phyloP scores from a whole-genome alignment of 2,888 invertebrate genomes.

The Galerucella pusilla region DNA sequence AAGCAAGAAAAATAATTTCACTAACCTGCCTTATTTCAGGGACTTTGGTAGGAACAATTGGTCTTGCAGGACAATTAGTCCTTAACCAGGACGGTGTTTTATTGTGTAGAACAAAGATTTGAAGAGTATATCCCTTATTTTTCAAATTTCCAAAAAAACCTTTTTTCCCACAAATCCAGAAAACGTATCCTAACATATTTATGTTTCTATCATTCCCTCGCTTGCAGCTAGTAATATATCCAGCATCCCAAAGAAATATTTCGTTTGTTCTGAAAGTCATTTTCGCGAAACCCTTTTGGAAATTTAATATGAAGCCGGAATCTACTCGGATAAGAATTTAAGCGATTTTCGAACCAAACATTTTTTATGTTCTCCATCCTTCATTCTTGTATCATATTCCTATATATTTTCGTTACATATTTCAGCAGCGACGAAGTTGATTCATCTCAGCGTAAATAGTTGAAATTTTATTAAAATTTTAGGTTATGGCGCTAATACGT shows the following conservation, averaged over 20 bases:
- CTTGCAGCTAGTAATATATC: slow-evolving; percentile 2
- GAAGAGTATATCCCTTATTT: too few species aligned
- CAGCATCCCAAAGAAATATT: not conserved
- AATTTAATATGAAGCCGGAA: not conserved
- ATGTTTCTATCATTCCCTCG: not conserved
- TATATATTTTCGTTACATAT: not conserved
- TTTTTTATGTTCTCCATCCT: not conserved
- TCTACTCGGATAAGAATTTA: not conserved
- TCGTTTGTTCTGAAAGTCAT: slow-evolving; percentile 1
- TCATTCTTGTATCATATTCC: not conserved
- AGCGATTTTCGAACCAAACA: not conserved
- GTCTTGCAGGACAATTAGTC: too few species aligned
- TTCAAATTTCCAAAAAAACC: not conserved
- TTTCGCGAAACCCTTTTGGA: slow-evolving; percentile 1
- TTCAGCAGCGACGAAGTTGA: not conserved
- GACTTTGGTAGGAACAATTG: too few species aligned
- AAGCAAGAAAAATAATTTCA: too few species aligned
- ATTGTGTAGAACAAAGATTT: too few species aligned
- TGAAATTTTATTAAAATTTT: too few species aligned
- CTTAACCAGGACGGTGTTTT: too few species aligned
- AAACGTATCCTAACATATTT: not conserved
- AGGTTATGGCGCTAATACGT: too few species aligned
- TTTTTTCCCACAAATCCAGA: not conserved
- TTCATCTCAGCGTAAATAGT: too few species aligned
- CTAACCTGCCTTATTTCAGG: too few species aligned